A percentile compares a stretch with the other conserved stretches of the same genome.
phyloP scores from a whole-genome alignment of 2,797 vertebrate species.

The Xyrichtys novacula region DNA sequence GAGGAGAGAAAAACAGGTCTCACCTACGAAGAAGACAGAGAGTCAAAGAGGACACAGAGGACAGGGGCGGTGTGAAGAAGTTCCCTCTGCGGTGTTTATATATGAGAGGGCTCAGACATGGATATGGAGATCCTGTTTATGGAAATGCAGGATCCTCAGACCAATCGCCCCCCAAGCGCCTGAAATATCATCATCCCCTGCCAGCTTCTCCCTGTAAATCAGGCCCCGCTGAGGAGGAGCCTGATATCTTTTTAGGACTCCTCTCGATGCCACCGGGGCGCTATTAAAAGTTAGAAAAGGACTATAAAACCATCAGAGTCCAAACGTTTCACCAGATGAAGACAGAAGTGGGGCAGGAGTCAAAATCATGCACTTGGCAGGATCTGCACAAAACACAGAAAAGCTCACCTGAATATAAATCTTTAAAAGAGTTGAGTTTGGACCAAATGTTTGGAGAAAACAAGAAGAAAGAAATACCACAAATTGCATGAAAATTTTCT shows the following conservation, averaged over 20 bases:
- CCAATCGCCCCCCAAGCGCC: constrained; percentile 79
- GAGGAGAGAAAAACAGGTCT: constrained; percentile 47
- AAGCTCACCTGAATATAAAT: no score
- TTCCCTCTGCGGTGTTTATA: constrained; percentile 63
- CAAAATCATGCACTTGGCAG: no score
- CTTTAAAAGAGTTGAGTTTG: no score
- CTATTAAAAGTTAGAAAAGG: constrained; percentile 62
- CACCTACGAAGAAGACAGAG: constrained; percentile 64
- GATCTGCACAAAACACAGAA: no score
- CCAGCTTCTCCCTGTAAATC: constrained; percentile 49
- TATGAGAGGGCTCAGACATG: constrained; percentile 69
- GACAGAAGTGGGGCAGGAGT: neutral
- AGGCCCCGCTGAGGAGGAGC: constrained; percentile 66
- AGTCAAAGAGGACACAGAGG: constrained; percentile 56
- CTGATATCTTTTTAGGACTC: constrained; percentile 49
- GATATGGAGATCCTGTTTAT: constrained; percentile 80
- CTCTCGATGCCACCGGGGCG: neutral
- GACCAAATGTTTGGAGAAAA: no score
- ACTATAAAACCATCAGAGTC: constrained; percentile 39
- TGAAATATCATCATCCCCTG: constrained; percentile 77
- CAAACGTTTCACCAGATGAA: constrained; percentile 4
- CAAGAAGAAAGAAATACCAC: no score
- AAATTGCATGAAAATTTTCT: no score
- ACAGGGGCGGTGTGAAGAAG: constrained; percentile 55
- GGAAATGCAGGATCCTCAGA: constrained; percentile 79